Evolutionary conservation across 2,888 invertebrate species (phyloP).

Genomic region (Chloromyia formosa): DNA sequence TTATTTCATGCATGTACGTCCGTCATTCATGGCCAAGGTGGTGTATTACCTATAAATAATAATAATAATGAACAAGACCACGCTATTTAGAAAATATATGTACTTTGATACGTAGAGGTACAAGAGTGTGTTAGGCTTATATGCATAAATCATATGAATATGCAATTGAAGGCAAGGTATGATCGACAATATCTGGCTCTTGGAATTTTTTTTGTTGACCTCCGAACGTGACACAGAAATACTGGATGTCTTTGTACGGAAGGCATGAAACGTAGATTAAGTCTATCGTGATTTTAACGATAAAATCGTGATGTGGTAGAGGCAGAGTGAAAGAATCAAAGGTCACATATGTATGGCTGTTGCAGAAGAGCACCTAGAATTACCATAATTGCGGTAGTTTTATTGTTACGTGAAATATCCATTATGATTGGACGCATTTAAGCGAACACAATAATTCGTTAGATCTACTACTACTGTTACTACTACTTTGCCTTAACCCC

Average conservation of each 20-base stretch:
- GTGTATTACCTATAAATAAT: neutral
- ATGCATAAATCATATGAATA: constrained; percentile 2
- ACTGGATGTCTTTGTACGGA: neutral
- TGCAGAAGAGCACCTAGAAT: too few species aligned
- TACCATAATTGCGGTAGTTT: too few species aligned
- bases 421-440: too few species aligned
- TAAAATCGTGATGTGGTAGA: neutral
- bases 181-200: neutral
- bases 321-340: too few species aligned
- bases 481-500: too few species aligned
- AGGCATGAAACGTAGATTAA: neutral
- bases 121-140: neutral
- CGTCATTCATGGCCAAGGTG: neutral
- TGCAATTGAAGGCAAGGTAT: neutral
- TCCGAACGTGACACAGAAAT: neutral
- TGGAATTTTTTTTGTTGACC: neutral
- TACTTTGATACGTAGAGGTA: too few species aligned
- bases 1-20: neutral
- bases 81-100: too few species aligned
- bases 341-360: too few species aligned
- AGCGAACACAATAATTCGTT: too few species aligned
- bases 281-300: neutral
- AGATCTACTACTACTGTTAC: too few species aligned
- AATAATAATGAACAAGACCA: too few species aligned
- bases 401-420: too few species aligned